phyloP scores from a whole-genome alignment of 2,113 vertebrate genomes.

The Scalopus aquaticus region DNA sequence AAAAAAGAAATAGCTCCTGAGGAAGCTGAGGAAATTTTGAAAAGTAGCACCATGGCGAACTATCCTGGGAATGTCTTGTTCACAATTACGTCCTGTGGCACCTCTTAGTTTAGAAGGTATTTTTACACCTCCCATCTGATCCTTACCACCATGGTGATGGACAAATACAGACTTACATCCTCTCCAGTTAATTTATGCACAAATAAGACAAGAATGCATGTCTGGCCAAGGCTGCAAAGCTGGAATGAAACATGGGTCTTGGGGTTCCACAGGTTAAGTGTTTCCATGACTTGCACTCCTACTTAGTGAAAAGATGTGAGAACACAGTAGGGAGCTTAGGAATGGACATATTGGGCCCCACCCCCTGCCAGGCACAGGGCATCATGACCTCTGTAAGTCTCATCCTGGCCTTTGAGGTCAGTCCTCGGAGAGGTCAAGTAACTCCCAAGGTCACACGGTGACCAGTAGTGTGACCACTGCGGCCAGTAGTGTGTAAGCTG shows the following conservation, averaged over 20 bases:
- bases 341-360: fast-evolving
- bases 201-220: not conserved
- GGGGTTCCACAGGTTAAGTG: not conserved
- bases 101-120: not conserved
- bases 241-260: not conserved
- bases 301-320: not conserved
- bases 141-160: not conserved
- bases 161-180: not conserved
- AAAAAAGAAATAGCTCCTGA: not conserved
- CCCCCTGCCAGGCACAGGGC: fast-evolving
- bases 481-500: not conserved
- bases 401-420: not conserved
- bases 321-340: not conserved
- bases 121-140: not conserved
- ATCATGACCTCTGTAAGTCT: not conserved
- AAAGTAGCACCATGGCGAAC: not conserved
- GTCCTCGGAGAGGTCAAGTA: not conserved
- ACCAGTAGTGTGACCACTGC: not conserved
- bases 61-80: not conserved
- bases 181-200: not conserved
- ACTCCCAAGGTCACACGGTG: not conserved
- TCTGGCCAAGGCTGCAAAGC: not conserved
- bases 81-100: not conserved
- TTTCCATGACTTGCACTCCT: not conserved
- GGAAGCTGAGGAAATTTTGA: not conserved